Percentiles rank a stretch among this genome's conserved stretches.
Evolutionary conservation across 2,797 vertebrate species (phyloP).

Genomic region (Streptopelia turtur): DNA sequence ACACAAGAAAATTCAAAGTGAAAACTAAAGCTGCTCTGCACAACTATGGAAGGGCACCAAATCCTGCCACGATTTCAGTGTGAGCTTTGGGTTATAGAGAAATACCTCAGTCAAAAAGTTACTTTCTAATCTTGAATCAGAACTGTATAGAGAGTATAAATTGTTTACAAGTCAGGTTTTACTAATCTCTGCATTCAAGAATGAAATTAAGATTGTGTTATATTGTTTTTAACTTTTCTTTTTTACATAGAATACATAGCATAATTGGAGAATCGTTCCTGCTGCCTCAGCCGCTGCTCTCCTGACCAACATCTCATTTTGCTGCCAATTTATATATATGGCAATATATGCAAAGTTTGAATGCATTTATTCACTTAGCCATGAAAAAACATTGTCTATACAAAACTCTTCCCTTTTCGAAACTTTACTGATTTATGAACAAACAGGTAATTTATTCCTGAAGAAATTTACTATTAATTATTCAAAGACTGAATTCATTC

Average conservation of each 20-base stretch:
- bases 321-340: neutral
- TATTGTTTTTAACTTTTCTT: neutral
- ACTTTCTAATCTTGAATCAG: neutral
- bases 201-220: neutral
- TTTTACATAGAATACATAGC: neutral
- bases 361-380: neutral
- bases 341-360: neutral
- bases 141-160: neutral
- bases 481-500: neutral
- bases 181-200: neutral
- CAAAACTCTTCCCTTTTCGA: neutral
- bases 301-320: neutral
- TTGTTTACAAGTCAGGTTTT: neutral
- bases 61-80: neutral
- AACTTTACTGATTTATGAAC: neutral
- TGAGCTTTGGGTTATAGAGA: neutral
- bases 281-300: neutral
- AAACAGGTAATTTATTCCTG: neutral
- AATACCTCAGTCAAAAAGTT: neutral
- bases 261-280: neutral
- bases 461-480: neutral
- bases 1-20: neutral
- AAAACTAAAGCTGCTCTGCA: neutral
- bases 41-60: neutral
- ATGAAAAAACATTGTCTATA: neutral